Evolutionary conservation across 2,888 invertebrate species (phyloP).

Genomic region (Sinhomidia bicolor): DNA sequence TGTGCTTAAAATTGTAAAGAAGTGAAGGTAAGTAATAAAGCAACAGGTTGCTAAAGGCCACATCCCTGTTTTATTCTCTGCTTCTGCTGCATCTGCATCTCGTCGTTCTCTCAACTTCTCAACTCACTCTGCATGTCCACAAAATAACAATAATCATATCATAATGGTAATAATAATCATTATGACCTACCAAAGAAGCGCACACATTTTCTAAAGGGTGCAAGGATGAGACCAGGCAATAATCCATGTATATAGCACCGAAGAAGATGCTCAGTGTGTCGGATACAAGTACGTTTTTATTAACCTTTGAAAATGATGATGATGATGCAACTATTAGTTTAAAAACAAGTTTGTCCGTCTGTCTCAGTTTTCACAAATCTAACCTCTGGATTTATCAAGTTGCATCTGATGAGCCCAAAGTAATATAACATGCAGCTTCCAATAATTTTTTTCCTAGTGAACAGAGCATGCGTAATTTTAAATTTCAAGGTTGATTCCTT

Average conservation of each 20-base stretch:
- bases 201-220: slow-evolving; percentile 54
- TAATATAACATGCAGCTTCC: no score
- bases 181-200: slow-evolving; percentile 63
- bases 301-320: no score
- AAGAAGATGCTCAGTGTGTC: slow-evolving; percentile 15
- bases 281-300: no score
- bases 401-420: no score
- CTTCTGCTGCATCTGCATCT: slow-evolving; percentile 17
- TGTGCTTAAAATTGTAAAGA: background rate
- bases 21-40: slow-evolving; percentile 60
- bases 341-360: no score
- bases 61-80: slow-evolving; percentile 36
- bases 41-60: slow-evolving; percentile 72
- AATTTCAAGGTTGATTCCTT: no score
- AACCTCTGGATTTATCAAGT: no score
- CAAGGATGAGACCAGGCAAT: background rate
- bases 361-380: no score
- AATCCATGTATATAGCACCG: slow-evolving; percentile 15
- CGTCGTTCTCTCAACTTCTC: no score
- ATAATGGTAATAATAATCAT: slow-evolving; percentile 66
- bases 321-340: no score
- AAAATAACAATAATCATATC: slow-evolving; percentile 66
- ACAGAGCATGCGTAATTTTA: no score
- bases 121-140: slow-evolving; percentile 33
- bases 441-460: no score